phyloP scores from a whole-genome alignment of 2,113 vertebrate genomes.

The Herpailurus yagouaroundi region DNA sequence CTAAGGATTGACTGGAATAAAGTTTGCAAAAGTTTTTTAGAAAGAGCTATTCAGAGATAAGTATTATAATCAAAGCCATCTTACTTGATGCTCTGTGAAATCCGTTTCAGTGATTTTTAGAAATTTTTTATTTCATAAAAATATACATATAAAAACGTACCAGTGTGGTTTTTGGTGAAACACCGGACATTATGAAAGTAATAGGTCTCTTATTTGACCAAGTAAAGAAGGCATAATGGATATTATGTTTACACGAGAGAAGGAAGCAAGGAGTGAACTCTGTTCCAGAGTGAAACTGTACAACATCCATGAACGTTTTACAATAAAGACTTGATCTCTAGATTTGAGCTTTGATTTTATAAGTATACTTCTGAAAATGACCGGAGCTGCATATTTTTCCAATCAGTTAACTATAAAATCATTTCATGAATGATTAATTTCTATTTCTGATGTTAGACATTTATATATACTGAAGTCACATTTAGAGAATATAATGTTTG shows the following conservation, averaged over 20 bases:
- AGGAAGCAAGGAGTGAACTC: slow-evolving; percentile 19
- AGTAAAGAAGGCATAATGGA: neutral
- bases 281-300: neutral
- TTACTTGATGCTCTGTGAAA: neutral
- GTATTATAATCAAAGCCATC: neutral
- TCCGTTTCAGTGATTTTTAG: neutral
- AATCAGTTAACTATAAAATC: slow-evolving; percentile 27
- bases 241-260: slow-evolving; percentile 3
- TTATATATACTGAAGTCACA: neutral
- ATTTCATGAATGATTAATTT: neutral
- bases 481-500: neutral
- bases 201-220: neutral
- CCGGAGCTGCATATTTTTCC: neutral
- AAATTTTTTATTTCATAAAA: slow-evolving; percentile 20
- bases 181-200: neutral
- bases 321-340: slow-evolving; percentile 3
- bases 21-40: neutral
- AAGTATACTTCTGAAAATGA: slow-evolving; percentile 35
- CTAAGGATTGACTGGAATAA: neutral
- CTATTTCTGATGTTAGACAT: neutral
- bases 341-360: slow-evolving; percentile 31
- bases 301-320: neutral
- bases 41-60: neutral
- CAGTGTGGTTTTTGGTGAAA: neutral
- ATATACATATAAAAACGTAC: neutral